Evolutionary conservation across 1,140 invertebrate genomes (phyloP), one percentile per base, ranked within the genome.

Genomic region (Drosophila bipectinata): DNA sequence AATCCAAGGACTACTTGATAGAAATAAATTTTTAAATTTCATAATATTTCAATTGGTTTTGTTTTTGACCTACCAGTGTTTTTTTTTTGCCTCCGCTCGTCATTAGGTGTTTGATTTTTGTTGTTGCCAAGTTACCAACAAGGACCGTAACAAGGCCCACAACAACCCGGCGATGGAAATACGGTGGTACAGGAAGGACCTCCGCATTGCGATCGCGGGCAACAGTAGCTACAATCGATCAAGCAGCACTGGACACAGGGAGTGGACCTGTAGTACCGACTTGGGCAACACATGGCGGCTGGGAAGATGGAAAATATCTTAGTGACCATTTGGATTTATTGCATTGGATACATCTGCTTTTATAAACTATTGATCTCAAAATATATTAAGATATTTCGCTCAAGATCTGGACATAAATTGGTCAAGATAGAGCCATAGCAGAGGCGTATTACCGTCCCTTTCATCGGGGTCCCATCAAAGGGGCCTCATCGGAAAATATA

Each of bases 181-280:
- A 54, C 4, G 41, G 59, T 47, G 49, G 30, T 54, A 28, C 64
- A 68, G 28, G 12, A 47, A 15, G 60, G 32, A 18, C 60, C 44
- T 24, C 60, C 41, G 9, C 67, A 71, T 10, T 41, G n/a, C 5
- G 79, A 74, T 21, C 12, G 18, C 32, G 71, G 67, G 39, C 79
- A 82, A 21, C 69, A 62, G 32, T 82, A 82, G 18, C 79, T 82
- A 53, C 74, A 81, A 15, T 82, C 79, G 49, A 82, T 58, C 0
- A 82, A 56, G 41, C 79, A 82, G 60, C 78, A 82, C 45, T 82
- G 78, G 3, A 81, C 79, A 41, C 79, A 82, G 41, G 79, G 74
- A 2, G 78, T 69, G 2, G 28, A 47, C 7, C 79, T 63, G 9
- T 77, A 82, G n/a, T 47, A 82, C 15, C 79, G 79, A 26, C 79